A percentile compares a stretch with the other conserved stretches of the same genome.
Evolutionary conservation across 2,797 vertebrate species (phyloP).

Genomic region (Sarcoramphus papa): DNA sequence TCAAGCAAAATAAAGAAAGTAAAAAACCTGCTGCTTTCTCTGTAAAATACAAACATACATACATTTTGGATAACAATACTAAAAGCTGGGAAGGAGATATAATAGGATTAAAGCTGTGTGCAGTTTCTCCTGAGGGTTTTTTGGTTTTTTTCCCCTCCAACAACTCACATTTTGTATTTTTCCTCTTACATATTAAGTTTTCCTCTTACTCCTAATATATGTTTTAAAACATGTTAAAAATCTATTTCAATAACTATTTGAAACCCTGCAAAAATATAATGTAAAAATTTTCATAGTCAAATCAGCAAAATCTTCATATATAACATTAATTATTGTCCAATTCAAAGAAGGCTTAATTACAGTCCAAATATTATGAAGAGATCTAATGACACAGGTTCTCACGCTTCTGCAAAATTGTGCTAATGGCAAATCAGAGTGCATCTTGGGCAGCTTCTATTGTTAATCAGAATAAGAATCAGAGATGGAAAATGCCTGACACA

Average conservation of each 20-base stretch:
- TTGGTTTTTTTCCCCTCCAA: background rate
- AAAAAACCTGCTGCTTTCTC: slow-evolving; percentile 20
- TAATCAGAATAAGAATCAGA: background rate
- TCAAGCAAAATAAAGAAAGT: slow-evolving; percentile 27
- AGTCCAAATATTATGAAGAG: background rate
- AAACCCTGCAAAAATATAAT: background rate
- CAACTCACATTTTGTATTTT: slow-evolving; percentile 13
- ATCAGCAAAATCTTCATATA: background rate
- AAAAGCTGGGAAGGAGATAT: slow-evolving; percentile 12
- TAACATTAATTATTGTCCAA: background rate
- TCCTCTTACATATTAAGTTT: background rate
- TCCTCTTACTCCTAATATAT: background rate
- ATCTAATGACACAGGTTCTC: background rate
- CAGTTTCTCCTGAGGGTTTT: background rate
- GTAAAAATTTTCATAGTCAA: background rate
- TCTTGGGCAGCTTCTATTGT: background rate
- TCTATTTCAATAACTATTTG: background rate
- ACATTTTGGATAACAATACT: slow-evolving; percentile 14
- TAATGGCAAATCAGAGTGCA: background rate
- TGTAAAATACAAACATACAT: slow-evolving; percentile 34
- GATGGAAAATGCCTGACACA: background rate
- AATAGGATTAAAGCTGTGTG: slow-evolving; percentile 25
- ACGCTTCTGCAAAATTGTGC: background rate
- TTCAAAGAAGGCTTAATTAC: background rate
- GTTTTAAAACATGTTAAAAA: background rate